These are phyloP conservation scores for Drosophila pseudotakahashii DNA, from an alignment of 2,888 invertebrate genomes.

Conservation along the genomic window DNA sequence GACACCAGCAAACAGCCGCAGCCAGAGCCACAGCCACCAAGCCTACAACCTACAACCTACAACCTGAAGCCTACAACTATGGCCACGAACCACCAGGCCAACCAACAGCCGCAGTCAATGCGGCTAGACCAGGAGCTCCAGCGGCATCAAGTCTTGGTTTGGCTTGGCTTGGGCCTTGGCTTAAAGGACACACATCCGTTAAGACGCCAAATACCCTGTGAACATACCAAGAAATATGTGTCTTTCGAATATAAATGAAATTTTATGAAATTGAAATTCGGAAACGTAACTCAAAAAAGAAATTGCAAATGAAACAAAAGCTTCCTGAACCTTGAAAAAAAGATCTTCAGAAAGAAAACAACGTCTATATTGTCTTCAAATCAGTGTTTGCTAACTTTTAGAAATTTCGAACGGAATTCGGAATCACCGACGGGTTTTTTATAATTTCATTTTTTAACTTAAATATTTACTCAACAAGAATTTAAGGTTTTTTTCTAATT, in stretches of 20 bases:
- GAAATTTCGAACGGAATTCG: not conserved
- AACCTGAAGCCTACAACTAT: constrained; percentile 5
- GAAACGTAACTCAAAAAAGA: too few species aligned
- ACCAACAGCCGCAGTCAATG: constrained; percentile 39
- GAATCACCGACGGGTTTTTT: not conserved
- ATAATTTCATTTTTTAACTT: not conserved
- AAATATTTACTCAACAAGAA: too few species aligned
- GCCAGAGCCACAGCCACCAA: constrained; percentile 45
- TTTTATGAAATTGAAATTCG: too few species aligned
- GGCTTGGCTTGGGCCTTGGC: constrained; percentile 19
- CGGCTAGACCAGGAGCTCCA: constrained; percentile 51
- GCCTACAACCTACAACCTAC: constrained; percentile 9
- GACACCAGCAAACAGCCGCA: constrained; percentile 48
- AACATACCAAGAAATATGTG: too few species aligned
- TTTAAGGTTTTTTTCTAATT: too few species aligned
- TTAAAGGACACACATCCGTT: constrained; percentile 39
- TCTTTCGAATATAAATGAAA: not conserved
- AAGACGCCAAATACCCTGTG: constrained; percentile 33
- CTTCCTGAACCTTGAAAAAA: too few species aligned
- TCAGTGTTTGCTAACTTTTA: too few species aligned
- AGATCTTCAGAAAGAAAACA: too few species aligned
- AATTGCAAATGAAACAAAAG: too few species aligned
- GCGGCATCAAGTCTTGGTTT: constrained; percentile 44
- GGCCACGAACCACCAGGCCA: constrained; percentile 14
- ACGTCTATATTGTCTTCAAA: too few species aligned